Base-by-base conservation (phyloP, 2,888 invertebrate genomes). In the Aphidoletes aphidimyza region DNA sequence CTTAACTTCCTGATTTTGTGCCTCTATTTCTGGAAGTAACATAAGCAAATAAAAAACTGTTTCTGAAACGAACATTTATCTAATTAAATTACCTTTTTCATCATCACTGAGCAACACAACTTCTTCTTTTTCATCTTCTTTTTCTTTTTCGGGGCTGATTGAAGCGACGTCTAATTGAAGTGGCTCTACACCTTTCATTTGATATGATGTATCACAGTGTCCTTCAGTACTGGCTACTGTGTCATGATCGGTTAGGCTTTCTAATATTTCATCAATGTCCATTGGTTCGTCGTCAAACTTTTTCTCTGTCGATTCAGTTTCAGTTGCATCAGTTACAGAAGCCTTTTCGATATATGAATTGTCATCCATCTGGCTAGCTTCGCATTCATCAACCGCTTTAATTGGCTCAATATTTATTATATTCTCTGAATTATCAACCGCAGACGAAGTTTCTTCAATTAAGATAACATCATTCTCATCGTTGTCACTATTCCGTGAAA, bases 21-120 rank as follows among this genome's bases (percentile, higher is more conserved):
- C n/a, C n/a, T n/a, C n/a, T n/a, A n/a, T n/a, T n/a, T n/a, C n/a
- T n/a, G n/a, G n/a, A n/a, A n/a, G n/a, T n/a, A n/a, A n/a, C n/a
- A n/a, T n/a, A n/a, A n/a, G n/a, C n/a, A n/a, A n/a, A n/a, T n/a
- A n/a, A n/a, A n/a, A n/a, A n/a, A n/a, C n/a, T n/a, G n/a, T n/a
- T n/a, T n/a, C n/a, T n/a, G n/a, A n/a, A n/a, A n/a, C n/a, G n/a
- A n/a, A n/a, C 39, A 39, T 8, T 39, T 39, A 11, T 39, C 39
- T 39, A 39, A 39, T 26, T 54, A 54, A 54, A 54, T 54, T 54
- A 54, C 54, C 54, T 36, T 36, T 78, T 36, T 78, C 69, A 36
- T 78, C 26, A 3, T 5, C 8, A 42, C 14, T 54, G 22, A 26
- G 22, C 42, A 42, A 14, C n/a, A n/a, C n/a, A n/a, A n/a, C n/a